Base-by-base conservation (phyloP, 2,113 vertebrate genomes). In the Takifugu flavidus region DNA sequence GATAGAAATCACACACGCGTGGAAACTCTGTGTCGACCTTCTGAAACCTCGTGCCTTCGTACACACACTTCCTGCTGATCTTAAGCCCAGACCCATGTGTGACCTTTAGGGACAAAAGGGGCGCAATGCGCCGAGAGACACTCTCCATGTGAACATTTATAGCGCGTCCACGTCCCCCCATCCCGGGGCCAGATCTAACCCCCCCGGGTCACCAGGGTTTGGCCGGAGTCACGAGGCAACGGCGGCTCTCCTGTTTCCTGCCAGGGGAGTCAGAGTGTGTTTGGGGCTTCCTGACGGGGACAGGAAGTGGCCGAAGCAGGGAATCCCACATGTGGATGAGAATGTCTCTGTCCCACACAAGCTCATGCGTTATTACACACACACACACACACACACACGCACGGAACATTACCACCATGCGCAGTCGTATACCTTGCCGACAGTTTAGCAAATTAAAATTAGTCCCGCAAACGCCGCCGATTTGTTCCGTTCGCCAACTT, bases 301-400 rank as follows among this genome's bases (percentile, higher is more conserved):
- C 74, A 87, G 85, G 86, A 90, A 88, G 81, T 78, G 56, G 57
- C 75, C 83, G 88, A 85, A 78, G 79, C 68, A 89, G 82, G 87
- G 86, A 88, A 89, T 91, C 84, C 89, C 86, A 83, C 66, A 66
- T 12, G 29, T 59, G 58, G 71, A 77, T 25, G 56, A 72, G 56
- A 77, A 83, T 73, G 12, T 14, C 43, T 44, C 14, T 27, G 44
- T 25, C 20, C 6, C 57, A 20, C 20, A 20, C 20, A 20, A 20
- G 20, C 20, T 20, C 20, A 20, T 20, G 1, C 20, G 20, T 20
- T 39, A 39, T 11, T 39, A 10, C 3, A 15, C 27, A 53, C 45
- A 56, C 64, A 51, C 76, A 56, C 42, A 51, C 59, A 64, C 62
- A 68, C 28, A 34, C 46, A 53, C 0, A 60, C 34, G 45, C 56